Conservation (phyloP, 2,888 invertebrate species). For the Blastobasis adustella region DNA sequence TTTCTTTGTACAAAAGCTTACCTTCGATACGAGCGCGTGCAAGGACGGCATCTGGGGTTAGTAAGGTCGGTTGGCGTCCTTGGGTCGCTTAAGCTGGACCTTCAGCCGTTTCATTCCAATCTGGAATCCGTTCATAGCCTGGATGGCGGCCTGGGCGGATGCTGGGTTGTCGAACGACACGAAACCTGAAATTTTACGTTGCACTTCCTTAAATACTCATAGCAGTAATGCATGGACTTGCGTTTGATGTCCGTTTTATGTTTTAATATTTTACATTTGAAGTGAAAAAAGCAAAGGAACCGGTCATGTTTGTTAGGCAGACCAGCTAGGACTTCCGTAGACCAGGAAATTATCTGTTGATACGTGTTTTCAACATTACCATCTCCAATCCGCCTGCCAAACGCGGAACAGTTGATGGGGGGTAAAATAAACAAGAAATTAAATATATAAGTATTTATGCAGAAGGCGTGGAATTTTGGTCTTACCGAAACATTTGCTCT, state of each 20-base stretch:
- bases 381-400: no score
- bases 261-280: no score
- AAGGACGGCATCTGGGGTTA: conserved; percentile 82
- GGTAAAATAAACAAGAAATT: no score
- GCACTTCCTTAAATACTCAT: background rate
- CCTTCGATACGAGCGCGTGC: conserved; percentile 54
- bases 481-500: conserved; percentile 99
- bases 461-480: conserved; percentile 2
- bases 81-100: conserved; percentile 99
- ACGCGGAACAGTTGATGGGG: no score
- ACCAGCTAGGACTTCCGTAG: no score
- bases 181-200: conserved; percentile 82
- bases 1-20: conserved; percentile 15
- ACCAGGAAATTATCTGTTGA: no score
- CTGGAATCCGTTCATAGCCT: conserved; percentile 99
- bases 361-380: no score
- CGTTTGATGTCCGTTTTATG: no score
- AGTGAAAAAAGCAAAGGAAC: no score
- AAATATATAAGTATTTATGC: no score
- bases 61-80: conserved; percentile 98
- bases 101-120: conserved; percentile 99
- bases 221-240: no score
- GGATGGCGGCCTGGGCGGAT: conserved; percentile 98
- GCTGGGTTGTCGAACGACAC: conserved; percentile 99
- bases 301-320: no score